Percentiles rank a stretch among this genome's conserved stretches.
Conservation (phyloP, 64 coral and sea anemone species). For the Catalaphyllia jardinei region DNA sequence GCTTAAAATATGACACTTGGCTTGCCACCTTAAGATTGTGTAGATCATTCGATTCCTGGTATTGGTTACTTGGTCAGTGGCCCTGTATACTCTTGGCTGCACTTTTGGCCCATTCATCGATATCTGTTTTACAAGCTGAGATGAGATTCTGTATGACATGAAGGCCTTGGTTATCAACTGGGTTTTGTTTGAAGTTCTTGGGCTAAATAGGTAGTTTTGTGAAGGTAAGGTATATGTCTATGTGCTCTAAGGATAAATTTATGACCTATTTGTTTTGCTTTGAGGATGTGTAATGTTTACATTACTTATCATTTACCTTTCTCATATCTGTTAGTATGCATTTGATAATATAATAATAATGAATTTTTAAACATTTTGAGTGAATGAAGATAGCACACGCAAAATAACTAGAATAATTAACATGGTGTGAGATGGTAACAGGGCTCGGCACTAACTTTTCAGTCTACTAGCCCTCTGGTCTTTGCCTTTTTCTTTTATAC, state of each 20-base stretch:
- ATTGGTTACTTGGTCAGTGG: slow-evolving; percentile 33
- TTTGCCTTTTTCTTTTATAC: neutral
- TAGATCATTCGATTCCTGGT: slow-evolving; percentile 47
- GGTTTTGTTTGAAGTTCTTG: slow-evolving; percentile 33
- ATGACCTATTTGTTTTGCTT: neutral
- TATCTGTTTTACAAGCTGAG: slow-evolving; percentile 36
- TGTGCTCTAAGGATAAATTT: neutral
- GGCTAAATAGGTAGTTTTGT: slow-evolving; percentile 47
- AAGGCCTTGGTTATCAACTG: slow-evolving; percentile 46
- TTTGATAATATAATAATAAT: too few species aligned
- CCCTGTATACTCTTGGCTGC: slow-evolving; percentile 11
- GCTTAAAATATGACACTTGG: slow-evolving; percentile 55
- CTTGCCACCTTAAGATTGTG: slow-evolving; percentile 44
- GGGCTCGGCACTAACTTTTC: too few species aligned
- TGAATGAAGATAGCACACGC: too few species aligned
- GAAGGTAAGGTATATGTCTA: slow-evolving; percentile 44
- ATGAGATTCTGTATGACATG: slow-evolving; percentile 34
- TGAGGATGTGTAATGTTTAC: neutral
- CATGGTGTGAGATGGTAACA: too few species aligned
- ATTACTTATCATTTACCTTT: neutral
- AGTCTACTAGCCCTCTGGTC: neutral
- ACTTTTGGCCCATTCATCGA: neutral
- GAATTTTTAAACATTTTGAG: too few species aligned
- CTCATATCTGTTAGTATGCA: too few species aligned
- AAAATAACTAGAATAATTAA: too few species aligned